Evolutionary conservation across 2,113 vertebrate genomes (phyloP), one percentile per base, ranked within the genome.

Genomic region (Dicaeum eximium): DNA sequence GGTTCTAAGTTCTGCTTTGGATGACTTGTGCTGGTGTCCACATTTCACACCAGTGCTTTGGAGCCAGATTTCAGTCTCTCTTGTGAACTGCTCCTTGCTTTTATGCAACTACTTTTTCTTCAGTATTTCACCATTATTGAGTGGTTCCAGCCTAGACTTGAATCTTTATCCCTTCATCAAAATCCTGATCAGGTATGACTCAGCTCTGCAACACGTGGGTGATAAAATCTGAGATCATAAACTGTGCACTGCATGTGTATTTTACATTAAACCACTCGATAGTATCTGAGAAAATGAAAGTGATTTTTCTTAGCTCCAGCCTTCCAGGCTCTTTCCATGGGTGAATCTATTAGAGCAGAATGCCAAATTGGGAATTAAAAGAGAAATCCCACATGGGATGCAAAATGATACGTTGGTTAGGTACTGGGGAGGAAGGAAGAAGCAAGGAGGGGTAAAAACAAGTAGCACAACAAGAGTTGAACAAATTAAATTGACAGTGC

Each of bases 301-400:
- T 73, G 58, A 90, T 96, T 96, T 94, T 90, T 94, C 90, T 95
- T 62, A 45, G 56, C 72, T 81, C 70, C 78, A 90, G 42, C 62
- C 81, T 92, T 91, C 35, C 0, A 1, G 74, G 33, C 40, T 62
- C 31, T 90, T 93, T 79, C 78, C 6, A 5, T 85, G 81, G 57
- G 48, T 91, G 90, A 82, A 96, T 50, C 44, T 81, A 69, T 86
- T 87, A 53, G 11, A 90, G 56, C 69, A 88, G 94, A 95, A 96
- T 93, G 95, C 45, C 19, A 66, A 93, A 96, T 91, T 53, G 61
- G 71, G 94, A 95, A 95, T 94, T 92, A 95, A 95, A 95, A 82
- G 42, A 84, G 77, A 85, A 92, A 87, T 72, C 57, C 80, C 95
- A 50, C 17, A 3, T 18, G 62, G 40, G 77, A 67, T 74, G 77